Base-by-base conservation (phyloP, 2,888 invertebrate species). In the Melitaea athalia region DNA sequence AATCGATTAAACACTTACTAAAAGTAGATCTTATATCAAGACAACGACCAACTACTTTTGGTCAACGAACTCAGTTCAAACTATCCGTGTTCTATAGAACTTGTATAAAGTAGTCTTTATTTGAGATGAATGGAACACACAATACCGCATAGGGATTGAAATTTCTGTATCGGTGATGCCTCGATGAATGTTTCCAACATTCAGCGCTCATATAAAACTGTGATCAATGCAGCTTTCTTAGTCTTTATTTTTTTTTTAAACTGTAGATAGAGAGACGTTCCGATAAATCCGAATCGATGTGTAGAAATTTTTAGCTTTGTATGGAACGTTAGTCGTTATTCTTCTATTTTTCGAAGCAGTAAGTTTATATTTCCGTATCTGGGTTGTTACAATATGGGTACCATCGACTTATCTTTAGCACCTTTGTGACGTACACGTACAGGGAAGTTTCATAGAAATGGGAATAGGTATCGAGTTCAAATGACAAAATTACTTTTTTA, bases 81-180 rank as follows among this genome's bases (percentile, higher is more conserved):
- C 52, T 52, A 52, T 59, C 60, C 52, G 45, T 50, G 50, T 49
- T 49, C 55, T 49, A 59, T 59, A 62, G 50, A 43, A n/a, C n/a
- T n/a, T n/a, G n/a, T n/a, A n/a, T n/a, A n/a, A n/a, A 59, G 63
- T 55, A 43, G 63, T 57, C 42, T 57, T 42, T 42, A 42, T 63
- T 66, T 60, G 33, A 50, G 47, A 60, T 66, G 66, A 66, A 71
- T 68, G 69, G 71, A 63, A 60, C 70, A 73, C 72, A 72, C 53
- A 55, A 55, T 55, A 15, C 72, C 71, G 62, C 72, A 43, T 47
- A 64, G 57, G 72, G 72, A 73, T 75, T 75, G 69, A 69, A 71
- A 72, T 71, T 70, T 72, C 71, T 71, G 69, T 72, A 72, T 69
- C 71, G 72, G 53, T 42, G 61, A 50, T 14, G 63, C 57, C 63